Percentiles rank a stretch among this genome's conserved stretches.
Evolutionary conservation across 2,888 invertebrate species (phyloP).

Genomic region (Artemia sinica): DNA sequence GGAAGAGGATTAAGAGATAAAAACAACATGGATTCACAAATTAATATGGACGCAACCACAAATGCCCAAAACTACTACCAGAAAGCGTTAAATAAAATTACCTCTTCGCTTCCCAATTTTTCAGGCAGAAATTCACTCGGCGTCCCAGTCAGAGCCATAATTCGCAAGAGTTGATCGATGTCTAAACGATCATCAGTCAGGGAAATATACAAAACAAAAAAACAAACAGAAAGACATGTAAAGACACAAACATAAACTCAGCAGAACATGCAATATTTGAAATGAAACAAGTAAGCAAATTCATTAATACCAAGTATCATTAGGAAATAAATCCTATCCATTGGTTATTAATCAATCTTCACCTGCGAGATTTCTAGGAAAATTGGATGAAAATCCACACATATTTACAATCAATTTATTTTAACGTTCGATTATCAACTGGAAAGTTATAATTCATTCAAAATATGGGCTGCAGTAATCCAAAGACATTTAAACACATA

Average conservation of each 20-base stretch:
- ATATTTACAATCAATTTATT: no score
- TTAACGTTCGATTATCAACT: background rate
- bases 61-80: conserved; percentile 6
- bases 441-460: conserved; percentile 23
- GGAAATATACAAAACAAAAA: conserved; percentile 3
- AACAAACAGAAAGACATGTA: no score
- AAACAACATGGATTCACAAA: background rate
- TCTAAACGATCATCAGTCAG: conserved; percentile 29
- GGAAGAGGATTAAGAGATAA: background rate
- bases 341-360: no score
- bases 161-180: conserved; percentile 38
- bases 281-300: no score
- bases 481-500: no score
- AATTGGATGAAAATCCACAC: no score
- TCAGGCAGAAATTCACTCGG: conserved; percentile 35
- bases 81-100: conserved; percentile 24
- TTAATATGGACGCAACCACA: background rate
- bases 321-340: no score
- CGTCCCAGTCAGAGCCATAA: conserved; percentile 38
- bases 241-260: no score
- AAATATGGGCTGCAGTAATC: conserved; percentile 13
- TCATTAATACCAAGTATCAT: no score
- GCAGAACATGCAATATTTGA: no score
- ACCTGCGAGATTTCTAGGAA: no score
- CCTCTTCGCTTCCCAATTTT: conserved; percentile 37